phyloP scores from a whole-genome alignment of 2,888 invertebrate species.

The Aleiodes leptofemur region DNA sequence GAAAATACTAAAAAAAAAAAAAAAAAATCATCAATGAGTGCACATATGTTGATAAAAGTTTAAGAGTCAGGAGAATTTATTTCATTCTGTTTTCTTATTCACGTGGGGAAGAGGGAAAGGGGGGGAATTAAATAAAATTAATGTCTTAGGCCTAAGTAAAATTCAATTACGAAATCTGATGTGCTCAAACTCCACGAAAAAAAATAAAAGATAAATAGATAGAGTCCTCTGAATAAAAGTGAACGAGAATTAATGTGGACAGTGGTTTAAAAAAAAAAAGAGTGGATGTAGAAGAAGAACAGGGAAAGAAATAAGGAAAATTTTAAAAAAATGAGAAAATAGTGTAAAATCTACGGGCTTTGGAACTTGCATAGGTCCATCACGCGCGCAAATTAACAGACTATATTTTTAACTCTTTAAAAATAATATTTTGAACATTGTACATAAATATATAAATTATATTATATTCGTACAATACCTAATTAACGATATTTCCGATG shows the following conservation, averaged over 20 bases:
- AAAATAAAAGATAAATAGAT: slow-evolving; percentile 46
- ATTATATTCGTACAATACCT: slow-evolving; percentile 70
- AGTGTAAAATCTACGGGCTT: slow-evolving; percentile 59
- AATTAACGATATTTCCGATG: slow-evolving; percentile 69
- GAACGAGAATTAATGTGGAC: slow-evolving; percentile 29
- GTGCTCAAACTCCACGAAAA: slow-evolving; percentile 69
- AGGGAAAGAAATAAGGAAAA: slow-evolving; percentile 37
- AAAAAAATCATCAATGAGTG: slow-evolving; percentile 40
- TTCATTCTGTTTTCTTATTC: slow-evolving; percentile 22
- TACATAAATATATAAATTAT: slow-evolving; percentile 64
- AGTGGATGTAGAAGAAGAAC: background rate
- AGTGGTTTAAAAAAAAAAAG: slow-evolving; percentile 46
- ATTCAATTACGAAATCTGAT: slow-evolving; percentile 71
- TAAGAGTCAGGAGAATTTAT: slow-evolving; percentile 42
- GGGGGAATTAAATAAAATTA: slow-evolving; percentile 39
- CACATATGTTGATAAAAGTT: slow-evolving; percentile 48
- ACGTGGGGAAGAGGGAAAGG: slow-evolving; percentile 3
- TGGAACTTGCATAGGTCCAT: slow-evolving; percentile 65
- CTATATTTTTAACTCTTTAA: slow-evolving; percentile 75
- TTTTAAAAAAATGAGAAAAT: slow-evolving; percentile 19
- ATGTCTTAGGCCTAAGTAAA: slow-evolving; percentile 61
- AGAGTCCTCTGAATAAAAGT: slow-evolving; percentile 31
- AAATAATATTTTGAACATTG: slow-evolving; percentile 73
- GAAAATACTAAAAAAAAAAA: slow-evolving; percentile 37
- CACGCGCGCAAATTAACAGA: slow-evolving; percentile 72